phyloP scores from a whole-genome alignment of 1,140 invertebrate genomes.

The honey bee (Apis mellifera) region DNA sequence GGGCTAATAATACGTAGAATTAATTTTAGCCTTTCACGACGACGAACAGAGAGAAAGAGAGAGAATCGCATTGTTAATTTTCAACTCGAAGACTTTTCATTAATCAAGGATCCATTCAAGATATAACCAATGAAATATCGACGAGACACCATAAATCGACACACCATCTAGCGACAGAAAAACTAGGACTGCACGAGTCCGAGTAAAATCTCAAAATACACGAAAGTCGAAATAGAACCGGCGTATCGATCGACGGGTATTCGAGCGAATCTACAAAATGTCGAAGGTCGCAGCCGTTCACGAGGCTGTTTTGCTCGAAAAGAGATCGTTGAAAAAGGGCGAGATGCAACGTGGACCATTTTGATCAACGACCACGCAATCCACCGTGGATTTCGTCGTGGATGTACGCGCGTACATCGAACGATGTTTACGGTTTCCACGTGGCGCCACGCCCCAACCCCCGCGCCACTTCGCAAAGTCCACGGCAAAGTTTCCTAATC shows the following conservation, averaged over 20 bases:
- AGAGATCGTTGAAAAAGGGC: too few species aligned
- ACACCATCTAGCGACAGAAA: background rate
- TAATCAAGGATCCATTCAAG: conserved; percentile 34
- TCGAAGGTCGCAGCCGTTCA: conserved; percentile 40
- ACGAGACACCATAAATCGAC: background rate
- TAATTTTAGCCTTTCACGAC: conserved; percentile 16
- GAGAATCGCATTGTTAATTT: conserved; percentile 23
- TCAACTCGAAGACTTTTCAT: background rate
- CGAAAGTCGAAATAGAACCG: conserved; percentile 30
- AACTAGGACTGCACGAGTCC: background rate
- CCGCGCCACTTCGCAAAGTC: conserved; percentile 53
- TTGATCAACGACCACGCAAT: background rate
- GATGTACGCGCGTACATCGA: too few species aligned
- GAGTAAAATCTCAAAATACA: background rate
- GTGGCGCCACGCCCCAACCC: conserved; percentile 53
- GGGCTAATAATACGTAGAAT: conserved; percentile 31
- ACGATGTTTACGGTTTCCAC: conserved; percentile 68
- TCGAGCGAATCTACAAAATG: conserved; percentile 34
- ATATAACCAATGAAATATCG: conserved; percentile 23
- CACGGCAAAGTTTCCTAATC: conserved; percentile 70
- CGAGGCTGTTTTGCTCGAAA: background rate
- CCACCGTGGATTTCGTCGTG: background rate
- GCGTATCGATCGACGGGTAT: conserved; percentile 29
- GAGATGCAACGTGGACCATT: background rate
- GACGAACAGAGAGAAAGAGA: background rate